phyloP scores from a whole-genome alignment of 92 coral and sea anemone genomes.

The Siderastrea siderea region DNA sequence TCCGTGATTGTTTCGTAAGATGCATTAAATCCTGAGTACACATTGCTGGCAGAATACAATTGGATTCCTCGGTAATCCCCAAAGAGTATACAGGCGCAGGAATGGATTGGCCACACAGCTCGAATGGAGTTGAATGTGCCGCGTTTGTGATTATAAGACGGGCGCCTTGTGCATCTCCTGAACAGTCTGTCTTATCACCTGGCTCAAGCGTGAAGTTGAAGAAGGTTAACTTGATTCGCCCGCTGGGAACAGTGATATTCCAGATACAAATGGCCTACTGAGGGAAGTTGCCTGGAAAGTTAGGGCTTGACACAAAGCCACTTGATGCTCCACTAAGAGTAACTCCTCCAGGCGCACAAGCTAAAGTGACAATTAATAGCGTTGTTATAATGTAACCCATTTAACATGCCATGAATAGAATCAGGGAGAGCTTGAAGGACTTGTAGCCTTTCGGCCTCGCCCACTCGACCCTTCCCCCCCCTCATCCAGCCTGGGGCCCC shows the following conservation, averaged over 20 bases:
- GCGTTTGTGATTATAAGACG: not conserved
- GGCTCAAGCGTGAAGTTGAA: slow-evolving; percentile 5
- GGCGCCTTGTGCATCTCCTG: not conserved
- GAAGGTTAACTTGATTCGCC: slow-evolving; percentile 27
- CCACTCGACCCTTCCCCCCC: too few relatives aligned
- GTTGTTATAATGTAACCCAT: too few relatives aligned
- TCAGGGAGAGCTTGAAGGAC: too few relatives aligned
- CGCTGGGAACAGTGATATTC: slow-evolving; percentile 36
- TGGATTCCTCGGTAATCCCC: not conserved
- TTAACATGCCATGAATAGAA: too few relatives aligned
- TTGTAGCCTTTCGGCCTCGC: too few relatives aligned
- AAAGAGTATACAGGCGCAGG: slow-evolving; percentile 32
- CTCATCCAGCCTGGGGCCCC: too few relatives aligned
- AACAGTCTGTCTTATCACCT: not conserved
- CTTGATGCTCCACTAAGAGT: slow-evolving; percentile 1
- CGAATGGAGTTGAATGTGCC: not conserved
- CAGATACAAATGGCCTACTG: not conserved
- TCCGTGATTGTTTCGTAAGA: slow-evolving; percentile 23
- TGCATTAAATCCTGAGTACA: slow-evolving; percentile 12
- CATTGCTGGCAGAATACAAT: not conserved
- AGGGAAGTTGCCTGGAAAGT: slow-evolving; percentile 12
- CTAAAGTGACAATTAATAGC: too few relatives aligned
- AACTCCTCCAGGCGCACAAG: not conserved
- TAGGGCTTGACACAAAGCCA: slow-evolving; percentile 14
- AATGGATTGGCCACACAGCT: slow-evolving; percentile 20